Base-by-base conservation (phyloP, 2,888 invertebrate species). In the Phengaris arion region DNA sequence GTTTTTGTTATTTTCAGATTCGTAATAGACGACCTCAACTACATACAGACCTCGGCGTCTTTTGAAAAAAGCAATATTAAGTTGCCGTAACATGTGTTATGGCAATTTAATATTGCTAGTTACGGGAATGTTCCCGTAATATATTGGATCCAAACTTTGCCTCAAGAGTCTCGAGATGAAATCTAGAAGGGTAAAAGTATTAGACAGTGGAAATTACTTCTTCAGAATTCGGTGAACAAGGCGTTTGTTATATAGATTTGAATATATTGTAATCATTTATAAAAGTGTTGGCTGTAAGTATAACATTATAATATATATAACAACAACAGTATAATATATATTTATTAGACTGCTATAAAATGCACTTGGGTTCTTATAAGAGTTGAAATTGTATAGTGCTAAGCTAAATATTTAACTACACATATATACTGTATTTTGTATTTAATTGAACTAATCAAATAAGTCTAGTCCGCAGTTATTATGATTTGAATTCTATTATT, bases 1-100 rank as follows among this genome's bases (percentile, higher is more conserved):
- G 22, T 72, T 64, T 64, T 73, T 0, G 35, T 74, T 70, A n/a
- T 77, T 93, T 94, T 64, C 91, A 96, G 96, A 83, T 96, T 96
- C 86, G 94, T 96, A 68, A 95, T 95, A 77, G 94, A 95, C 80
- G 96, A 96, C 82, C 95, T 96, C 79, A 92, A 92, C 74, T 94
- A 94, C 82, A 77, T 90, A 68, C 84, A 84, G 76, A 79, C 83
- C 2, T 79, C 79, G n/a, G 82, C 83, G 51, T 77, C 79, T 59
- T 52, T 51, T 6, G 84, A 83, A 15, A 89, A 88, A 78, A 81
- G 81, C 22, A 80, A 83, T 68, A 77, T 84, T 9, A 91, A 89
- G 78, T 75, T 84, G 64, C 83, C 85, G 10, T 88, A 80, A 74
- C 22, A 22, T 22, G 22, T 22, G 22, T 22, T 22, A 22, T 22